A percentile compares a stretch with the other conserved stretches of the same genome.
Conservation (phyloP, 1,140 invertebrate species). For the Drosophila tristis region DNA sequence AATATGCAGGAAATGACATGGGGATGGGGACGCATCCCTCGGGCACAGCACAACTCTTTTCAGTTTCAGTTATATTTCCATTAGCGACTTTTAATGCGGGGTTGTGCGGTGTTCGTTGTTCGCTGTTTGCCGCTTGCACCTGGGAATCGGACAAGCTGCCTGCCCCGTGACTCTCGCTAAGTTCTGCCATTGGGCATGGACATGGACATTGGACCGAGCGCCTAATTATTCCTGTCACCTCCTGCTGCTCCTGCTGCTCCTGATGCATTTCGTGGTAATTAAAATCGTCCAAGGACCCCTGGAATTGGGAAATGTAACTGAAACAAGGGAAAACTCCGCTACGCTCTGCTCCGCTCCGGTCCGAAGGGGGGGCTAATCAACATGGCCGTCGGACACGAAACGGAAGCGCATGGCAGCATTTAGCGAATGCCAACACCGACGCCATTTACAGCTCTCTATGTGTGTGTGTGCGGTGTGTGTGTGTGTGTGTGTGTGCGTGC, state of each 20-base stretch:
- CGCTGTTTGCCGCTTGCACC: background rate
- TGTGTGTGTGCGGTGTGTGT: background rate
- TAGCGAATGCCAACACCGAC: constrained; percentile 63
- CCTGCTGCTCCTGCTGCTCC: constrained; percentile 35
- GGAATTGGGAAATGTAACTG: too few species aligned
- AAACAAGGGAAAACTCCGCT: background rate
- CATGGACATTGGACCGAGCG: background rate
- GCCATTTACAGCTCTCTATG: constrained; percentile 58
- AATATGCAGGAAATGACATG: constrained; percentile 21
- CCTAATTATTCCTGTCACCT: constrained; percentile 55
- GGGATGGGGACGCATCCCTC: too few species aligned
- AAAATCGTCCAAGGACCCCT: constrained; percentile 39
- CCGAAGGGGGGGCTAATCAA: constrained; percentile 37
- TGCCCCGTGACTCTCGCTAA: constrained; percentile 34
- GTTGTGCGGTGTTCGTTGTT: background rate
- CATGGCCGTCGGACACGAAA: constrained; percentile 66
- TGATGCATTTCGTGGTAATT: constrained; percentile 50
- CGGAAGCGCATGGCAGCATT: constrained; percentile 78
- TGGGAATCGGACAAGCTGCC: constrained; percentile 47
- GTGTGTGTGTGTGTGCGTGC: background rate
- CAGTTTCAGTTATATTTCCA: constrained; percentile 56
- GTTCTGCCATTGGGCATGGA: constrained; percentile 1
- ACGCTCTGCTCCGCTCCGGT: background rate
- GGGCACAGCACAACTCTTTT: constrained; percentile 20
- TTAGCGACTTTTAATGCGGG: constrained; percentile 53